Base-by-base conservation (phyloP, 1,140 invertebrate genomes). In the Drosophila sulfurigaster region DNA sequence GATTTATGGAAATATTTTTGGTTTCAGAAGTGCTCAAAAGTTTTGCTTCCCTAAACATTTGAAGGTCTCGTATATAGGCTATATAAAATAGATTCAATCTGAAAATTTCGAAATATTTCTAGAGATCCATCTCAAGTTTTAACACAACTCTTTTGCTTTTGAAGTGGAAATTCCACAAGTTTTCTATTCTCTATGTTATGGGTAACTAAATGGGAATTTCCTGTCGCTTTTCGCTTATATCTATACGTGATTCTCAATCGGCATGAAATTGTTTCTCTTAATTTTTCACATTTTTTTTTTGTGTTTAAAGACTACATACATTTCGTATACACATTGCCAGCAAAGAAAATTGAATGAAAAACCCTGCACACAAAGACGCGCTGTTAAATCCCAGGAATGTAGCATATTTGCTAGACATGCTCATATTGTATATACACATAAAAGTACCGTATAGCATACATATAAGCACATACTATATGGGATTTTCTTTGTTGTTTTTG, bases 311-410 rank as follows among this genome's bases (percentile, higher is more conserved):
- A 5, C 45, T 58, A 59, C 11, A 46, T 43, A 58, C 28, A 41
- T 56, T 8, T 54, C 28, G 35, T 59, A 11, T 20, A 35, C 38
- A 35, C 49, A 59, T 72, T 82, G 75, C 67, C 82, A 82, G 76
- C 71, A 32, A 70, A 48, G 64, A 78, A 71, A 85, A 73, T 85
- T 81, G 86, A 89, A 89, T 90, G 85, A 89, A 88, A 89, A 64
- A 68, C 71, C 56, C 56, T 62, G 69, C 48, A 67, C 70, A 75
- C 57, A 72, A 72, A 66, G 59, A 66, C 62, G 49, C 52, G 46
- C 41, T 58, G 54, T 30, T 71, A 81, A 81, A 75, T 66, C 82
- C 70, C 60, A 85, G 75, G 81, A 89, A 90, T 89, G 68, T 89
- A 74, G 85, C 86, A 88, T 85, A 88, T 88, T 89, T 75, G 85